phyloP scores from a whole-genome alignment of 2,113 vertebrate species.

The Scytalopus superciliaris region DNA sequence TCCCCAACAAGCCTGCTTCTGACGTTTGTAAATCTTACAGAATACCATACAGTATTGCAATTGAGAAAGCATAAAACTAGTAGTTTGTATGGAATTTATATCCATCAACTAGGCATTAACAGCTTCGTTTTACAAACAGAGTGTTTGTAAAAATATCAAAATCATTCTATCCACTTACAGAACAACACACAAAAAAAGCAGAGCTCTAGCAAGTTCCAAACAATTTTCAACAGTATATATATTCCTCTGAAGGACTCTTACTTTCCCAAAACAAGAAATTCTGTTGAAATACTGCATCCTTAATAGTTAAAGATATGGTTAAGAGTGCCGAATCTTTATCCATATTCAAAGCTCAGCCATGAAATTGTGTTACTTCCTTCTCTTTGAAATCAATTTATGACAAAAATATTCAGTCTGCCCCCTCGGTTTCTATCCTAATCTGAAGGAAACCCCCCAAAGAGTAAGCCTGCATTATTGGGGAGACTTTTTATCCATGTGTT shows the following conservation, averaged over 20 bases:
- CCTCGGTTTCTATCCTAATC: neutral
- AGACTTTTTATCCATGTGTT: neutral
- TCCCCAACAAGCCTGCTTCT: neutral
- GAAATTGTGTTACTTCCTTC: slow-evolving; percentile 69
- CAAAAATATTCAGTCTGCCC: neutral
- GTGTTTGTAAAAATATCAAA: neutral
- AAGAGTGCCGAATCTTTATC: slow-evolving; percentile 60
- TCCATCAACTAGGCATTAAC: neutral
- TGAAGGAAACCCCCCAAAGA: slow-evolving; percentile 47
- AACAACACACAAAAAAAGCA: neutral
- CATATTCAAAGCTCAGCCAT: slow-evolving; percentile 59
- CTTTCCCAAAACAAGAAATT: neutral
- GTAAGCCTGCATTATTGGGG: neutral
- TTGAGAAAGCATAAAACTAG: neutral
- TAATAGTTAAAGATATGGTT: slow-evolving; percentile 60
- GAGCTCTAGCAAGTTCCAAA: neutral
- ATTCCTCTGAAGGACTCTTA: neutral
- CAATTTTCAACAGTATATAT: neutral
- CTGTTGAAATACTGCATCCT: slow-evolving; percentile 13
- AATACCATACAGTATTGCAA: neutral
- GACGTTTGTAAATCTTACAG: neutral
- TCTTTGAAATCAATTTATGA: slow-evolving; percentile 46
- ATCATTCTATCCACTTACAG: neutral
- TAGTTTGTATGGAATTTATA: neutral
- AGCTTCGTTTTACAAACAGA: neutral